Conservation (phyloP, 2,113 vertebrate genomes). For the Struthio camelus region DNA sequence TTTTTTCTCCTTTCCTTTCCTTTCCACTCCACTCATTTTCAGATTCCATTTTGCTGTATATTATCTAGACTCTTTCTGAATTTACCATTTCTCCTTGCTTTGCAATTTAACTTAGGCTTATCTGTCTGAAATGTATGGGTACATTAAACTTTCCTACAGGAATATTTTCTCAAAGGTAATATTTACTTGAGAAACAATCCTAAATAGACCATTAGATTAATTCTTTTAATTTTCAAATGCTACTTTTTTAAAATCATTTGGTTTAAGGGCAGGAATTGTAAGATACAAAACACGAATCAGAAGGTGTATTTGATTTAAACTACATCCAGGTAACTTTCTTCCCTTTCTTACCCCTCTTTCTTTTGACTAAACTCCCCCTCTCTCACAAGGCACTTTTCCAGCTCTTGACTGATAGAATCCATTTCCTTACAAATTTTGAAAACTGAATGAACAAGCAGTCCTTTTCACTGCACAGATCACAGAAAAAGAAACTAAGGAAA, state of each 20-base stretch:
- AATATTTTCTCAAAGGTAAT: neutral
- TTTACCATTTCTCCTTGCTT: neutral
- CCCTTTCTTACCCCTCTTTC: neutral
- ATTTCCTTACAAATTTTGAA: neutral
- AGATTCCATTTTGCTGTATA: neutral
- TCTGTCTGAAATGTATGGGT: neutral
- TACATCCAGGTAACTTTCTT: neutral
- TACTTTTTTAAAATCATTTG: neutral
- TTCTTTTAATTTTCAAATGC: neutral
- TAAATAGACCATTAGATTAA: neutral
- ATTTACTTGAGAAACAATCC: neutral
- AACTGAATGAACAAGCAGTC: neutral
- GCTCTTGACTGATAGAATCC: neutral
- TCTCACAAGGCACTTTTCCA: neutral
- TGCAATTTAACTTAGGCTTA: neutral
- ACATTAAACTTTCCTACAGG: neutral
- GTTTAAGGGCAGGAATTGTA: neutral
- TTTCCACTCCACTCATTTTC: neutral
- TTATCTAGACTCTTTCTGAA: neutral
- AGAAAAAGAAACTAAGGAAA: neutral
- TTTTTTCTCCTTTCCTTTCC: neutral
- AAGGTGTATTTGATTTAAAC: neutral
- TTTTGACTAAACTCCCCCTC: neutral
- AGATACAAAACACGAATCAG: neutral
- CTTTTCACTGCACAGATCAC: neutral